Conservation (phyloP, 2,888 invertebrate genomes). For the Nesidiocoris tenuis region DNA sequence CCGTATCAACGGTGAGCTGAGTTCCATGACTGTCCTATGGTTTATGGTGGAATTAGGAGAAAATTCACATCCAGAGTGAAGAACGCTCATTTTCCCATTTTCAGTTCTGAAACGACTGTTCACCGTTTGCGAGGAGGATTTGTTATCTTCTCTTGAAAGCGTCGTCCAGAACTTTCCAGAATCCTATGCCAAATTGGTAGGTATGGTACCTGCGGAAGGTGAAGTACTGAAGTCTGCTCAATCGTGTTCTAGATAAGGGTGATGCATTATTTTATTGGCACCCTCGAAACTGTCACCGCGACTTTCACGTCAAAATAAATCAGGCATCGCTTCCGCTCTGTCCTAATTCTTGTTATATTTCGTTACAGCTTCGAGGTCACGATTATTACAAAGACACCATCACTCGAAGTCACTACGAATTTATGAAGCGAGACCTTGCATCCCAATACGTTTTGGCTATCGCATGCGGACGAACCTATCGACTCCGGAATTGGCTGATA, state of each 20-base stretch:
- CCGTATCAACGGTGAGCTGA: conserved; percentile 11
- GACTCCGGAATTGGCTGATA: conserved; percentile 41
- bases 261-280: neutral
- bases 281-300: too few species aligned
- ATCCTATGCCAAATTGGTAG: conserved; percentile 5
- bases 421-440: conserved; percentile 27
- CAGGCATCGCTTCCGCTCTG: neutral
- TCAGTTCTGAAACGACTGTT: conserved; percentile 14
- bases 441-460: conserved; percentile 37
- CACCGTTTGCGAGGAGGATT: conserved; percentile 5
- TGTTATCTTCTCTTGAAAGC: too few species aligned
- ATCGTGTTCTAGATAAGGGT: neutral
- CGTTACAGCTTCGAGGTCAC: neutral
- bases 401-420: conserved; percentile 19
- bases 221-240: neutral
- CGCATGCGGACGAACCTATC: conserved; percentile 37
- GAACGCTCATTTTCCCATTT: neutral
- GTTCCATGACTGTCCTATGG: neutral
- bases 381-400: conserved; percentile 5
- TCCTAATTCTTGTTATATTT: neutral
- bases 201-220: neutral
- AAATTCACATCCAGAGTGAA: too few species aligned
- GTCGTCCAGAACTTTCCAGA: neutral
- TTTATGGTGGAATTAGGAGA: too few species aligned
- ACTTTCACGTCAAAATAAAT: neutral